Percentiles rank a stretch among this genome's conserved stretches.
Evolutionary conservation across 2,888 invertebrate genomes (phyloP).

Genomic region (Hemaris fuciformis): DNA sequence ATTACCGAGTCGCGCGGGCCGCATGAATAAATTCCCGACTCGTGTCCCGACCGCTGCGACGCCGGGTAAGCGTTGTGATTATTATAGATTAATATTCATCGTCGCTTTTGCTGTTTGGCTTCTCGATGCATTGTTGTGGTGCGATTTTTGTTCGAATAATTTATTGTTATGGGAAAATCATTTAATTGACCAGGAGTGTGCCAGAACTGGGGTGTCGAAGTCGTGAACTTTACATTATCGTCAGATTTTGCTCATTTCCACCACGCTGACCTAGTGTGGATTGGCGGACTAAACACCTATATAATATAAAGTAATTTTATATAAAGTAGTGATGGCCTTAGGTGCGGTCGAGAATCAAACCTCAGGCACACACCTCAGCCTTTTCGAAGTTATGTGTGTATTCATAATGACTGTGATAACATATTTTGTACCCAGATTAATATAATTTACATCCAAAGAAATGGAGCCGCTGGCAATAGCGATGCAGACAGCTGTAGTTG

Average conservation of each 20-base stretch:
- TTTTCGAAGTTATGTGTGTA: no score
- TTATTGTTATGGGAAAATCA: background rate
- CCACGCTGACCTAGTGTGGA: no score
- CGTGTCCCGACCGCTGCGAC: background rate
- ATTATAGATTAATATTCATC: conserved; percentile 9
- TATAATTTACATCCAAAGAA: background rate
- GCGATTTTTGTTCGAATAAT: background rate
- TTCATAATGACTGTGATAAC: background rate
- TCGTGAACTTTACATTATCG: background rate
- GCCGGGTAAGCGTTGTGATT: background rate
- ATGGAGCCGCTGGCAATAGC: background rate
- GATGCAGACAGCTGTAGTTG: background rate
- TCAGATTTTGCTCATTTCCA: background rate
- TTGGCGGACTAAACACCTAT: no score
- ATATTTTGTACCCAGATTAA: background rate
- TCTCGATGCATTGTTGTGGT: background rate
- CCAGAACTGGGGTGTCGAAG: background rate
- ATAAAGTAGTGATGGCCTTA: no score
- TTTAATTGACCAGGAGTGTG: background rate
- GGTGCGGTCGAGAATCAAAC: no score
- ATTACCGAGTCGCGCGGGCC: conserved; percentile 53
- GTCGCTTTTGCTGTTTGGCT: background rate
- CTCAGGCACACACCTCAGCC: no score
- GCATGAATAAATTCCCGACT: conserved; percentile 57
- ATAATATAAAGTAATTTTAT: no score